Evolutionary conservation across 2,888 invertebrate genomes (phyloP).

Genomic region (Harpalus rubripes): DNA sequence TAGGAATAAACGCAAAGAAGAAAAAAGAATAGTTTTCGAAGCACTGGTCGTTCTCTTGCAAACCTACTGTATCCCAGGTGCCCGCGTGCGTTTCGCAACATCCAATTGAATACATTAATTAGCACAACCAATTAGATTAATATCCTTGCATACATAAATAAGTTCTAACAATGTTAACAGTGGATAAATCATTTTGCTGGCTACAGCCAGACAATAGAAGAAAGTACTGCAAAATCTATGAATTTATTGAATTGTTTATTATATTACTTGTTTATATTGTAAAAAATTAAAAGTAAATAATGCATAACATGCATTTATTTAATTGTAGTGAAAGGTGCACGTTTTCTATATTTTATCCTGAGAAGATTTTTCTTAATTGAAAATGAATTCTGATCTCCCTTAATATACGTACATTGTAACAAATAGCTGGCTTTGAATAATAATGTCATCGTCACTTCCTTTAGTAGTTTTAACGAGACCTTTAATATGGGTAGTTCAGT

Average conservation of each 20-base stretch:
- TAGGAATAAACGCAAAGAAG: too few relatives aligned
- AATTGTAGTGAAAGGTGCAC: slow-evolving; percentile 21
- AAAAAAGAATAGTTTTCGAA: neutral
- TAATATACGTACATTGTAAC: too few relatives aligned
- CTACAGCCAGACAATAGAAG: slow-evolving; percentile 16
- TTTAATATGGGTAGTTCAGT: neutral
- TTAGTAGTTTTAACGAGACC: too few relatives aligned
- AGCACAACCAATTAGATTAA: slow-evolving; percentile 57
- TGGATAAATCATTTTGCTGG: slow-evolving; percentile 43
- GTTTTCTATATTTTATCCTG: slow-evolving; percentile 29
- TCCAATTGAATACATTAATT: slow-evolving; percentile 55
- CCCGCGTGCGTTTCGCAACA: slow-evolving; percentile 53
- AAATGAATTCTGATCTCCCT: neutral
- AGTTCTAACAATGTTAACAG: slow-evolving; percentile 49
- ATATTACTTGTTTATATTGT: slow-evolving; percentile 34
- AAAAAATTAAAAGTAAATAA: slow-evolving; percentile 40
- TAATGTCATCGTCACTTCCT: too few relatives aligned
- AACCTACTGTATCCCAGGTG: slow-evolving; percentile 34
- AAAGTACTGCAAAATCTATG: slow-evolving; percentile 43
- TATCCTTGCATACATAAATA: slow-evolving; percentile 55
- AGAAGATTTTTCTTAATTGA: slow-evolving; percentile 11
- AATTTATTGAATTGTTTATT: slow-evolving; percentile 51
- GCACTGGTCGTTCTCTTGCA: neutral
- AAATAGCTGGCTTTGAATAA: too few relatives aligned
- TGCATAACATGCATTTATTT: slow-evolving; percentile 40